Evolutionary conservation across 2,797 vertebrate species (phyloP), one percentile per base, ranked within the genome.

Genomic region (Periparus ater): DNA sequence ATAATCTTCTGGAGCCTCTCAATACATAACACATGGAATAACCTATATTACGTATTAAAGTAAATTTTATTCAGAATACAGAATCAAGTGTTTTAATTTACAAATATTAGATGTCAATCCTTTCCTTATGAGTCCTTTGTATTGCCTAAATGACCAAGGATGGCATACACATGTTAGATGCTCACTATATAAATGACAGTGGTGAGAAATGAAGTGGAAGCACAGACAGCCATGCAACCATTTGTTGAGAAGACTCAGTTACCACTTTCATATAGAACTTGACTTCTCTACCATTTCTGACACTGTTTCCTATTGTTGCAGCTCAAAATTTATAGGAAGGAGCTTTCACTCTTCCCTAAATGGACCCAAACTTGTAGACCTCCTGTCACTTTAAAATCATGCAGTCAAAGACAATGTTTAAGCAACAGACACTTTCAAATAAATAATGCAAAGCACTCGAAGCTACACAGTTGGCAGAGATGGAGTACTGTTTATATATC

Each of bases 231-330:
- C 3, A 95, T 55, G 38, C 22, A 82, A 36, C 36, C 51, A 85
- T 92, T 95, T 95, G 38, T 96, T 92, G 86, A 83, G 89, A 91
- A 92, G 87, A 96, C 82, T 85, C 74, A 97, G 47, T 93, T 96
- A 95, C 57, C 53, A 44, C 42, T 96, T 95, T 74, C 50, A 42
- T n/a, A 92, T 9, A 84, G 58, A 92, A 93, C 50, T 71, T 84
- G 45, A 96, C 15, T 93, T 96, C 85, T 92, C 68, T 76, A 87
- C 53, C 54, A 68, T 58, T 91, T 73, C 67, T 85, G 78, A 96
- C 80, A 96, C 32, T 22, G 61, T 95, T 97, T 96, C 70, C 36
- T 62, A 65, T 47, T 91, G 34, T 25, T 91, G 42, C 81, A 85
- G 82, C 26, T 79, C 72, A 85, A 94, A 92, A 96, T 79, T 93